Percentiles rank a stretch among this genome's conserved stretches.
These are phyloP conservation scores for Chironomus tepperi DNA, from an alignment of 1,140 invertebrate species.

Conservation along the genomic window DNA sequence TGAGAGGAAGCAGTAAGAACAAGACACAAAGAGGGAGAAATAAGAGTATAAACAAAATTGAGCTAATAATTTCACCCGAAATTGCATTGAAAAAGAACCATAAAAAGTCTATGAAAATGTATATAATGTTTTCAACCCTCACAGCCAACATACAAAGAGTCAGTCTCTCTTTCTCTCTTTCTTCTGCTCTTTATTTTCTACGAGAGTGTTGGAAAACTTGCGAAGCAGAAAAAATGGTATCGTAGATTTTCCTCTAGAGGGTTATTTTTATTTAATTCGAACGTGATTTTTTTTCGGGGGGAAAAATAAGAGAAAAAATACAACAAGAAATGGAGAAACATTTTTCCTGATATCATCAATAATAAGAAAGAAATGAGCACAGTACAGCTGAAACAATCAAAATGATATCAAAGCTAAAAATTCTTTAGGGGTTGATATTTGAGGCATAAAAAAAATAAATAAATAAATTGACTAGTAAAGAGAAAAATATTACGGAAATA, in stretches of 20 bases:
- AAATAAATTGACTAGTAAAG: constrained; percentile 19
- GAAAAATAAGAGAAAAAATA: neutral
- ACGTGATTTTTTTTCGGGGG: constrained; percentile 17
- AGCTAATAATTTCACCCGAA: constrained; percentile 22
- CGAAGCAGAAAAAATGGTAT: constrained; percentile 20
- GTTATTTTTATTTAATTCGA: constrained; percentile 22
- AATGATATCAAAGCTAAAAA: neutral
- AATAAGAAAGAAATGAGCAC: neutral
- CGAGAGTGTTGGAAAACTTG: neutral
- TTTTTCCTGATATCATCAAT: constrained; percentile 20
- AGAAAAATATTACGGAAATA: constrained; percentile 9
- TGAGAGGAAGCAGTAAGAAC: neutral
- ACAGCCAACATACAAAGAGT: neutral
- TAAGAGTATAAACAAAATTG: constrained; percentile 12
- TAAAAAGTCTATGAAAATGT: constrained; percentile 23
- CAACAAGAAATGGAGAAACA: neutral
- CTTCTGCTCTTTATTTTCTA: neutral
- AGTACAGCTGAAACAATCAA: constrained; percentile 19
- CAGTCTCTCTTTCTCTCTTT: too few species aligned
- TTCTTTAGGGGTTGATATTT: neutral
- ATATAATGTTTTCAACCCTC: constrained; percentile 11
- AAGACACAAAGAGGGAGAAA: neutral
- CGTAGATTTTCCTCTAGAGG: constrained; percentile 5
- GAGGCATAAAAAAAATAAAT: neutral
- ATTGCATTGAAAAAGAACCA: constrained; percentile 10